A percentile compares a stretch with the other conserved stretches of the same genome.
Evolutionary conservation across 1,140 invertebrate species (phyloP).

Genomic region (Nomia melanderi): DNA sequence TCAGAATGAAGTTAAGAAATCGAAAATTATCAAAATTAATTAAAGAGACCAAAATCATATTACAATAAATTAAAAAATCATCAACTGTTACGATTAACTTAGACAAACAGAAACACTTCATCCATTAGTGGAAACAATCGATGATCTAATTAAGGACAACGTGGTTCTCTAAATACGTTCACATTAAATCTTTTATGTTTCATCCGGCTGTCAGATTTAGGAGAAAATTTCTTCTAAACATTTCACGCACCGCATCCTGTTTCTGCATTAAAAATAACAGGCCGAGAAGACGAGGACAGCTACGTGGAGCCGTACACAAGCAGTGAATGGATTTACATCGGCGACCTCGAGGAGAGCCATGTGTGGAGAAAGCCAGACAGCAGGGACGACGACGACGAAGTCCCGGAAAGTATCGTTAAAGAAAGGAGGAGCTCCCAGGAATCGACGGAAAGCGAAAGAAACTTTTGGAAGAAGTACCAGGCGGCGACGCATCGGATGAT

Average conservation of each 20-base stretch:
- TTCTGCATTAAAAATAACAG: conserved; percentile 60
- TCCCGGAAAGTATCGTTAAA: conserved; percentile 70
- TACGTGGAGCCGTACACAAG: conserved; percentile 88
- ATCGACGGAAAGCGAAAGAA: conserved; percentile 92
- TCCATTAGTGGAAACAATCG: background rate
- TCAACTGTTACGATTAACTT: no score
- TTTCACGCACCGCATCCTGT: background rate
- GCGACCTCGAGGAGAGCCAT: conserved; percentile 86
- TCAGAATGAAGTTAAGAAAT: no score
- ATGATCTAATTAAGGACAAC: background rate
- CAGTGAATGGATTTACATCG: conserved; percentile 88
- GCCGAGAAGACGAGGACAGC: conserved; percentile 85
- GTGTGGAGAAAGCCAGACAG: conserved; percentile 85
- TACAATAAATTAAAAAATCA: no score
- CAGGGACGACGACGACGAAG: conserved; percentile 76
- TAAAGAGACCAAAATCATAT: no score
- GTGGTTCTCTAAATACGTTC: background rate
- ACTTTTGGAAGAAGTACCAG: conserved; percentile 92
- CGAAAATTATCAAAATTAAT: no score
- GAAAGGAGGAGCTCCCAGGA: conserved; percentile 83
- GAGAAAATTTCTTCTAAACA: background rate
- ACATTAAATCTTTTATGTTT: background rate
- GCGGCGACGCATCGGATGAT: conserved; percentile 93
- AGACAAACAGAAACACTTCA: no score
- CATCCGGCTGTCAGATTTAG: background rate